Evolutionary conservation across 1,140 invertebrate species (phyloP), one percentile per base, ranked within the genome.

Genomic region (Oncopeltus fasciatus): DNA sequence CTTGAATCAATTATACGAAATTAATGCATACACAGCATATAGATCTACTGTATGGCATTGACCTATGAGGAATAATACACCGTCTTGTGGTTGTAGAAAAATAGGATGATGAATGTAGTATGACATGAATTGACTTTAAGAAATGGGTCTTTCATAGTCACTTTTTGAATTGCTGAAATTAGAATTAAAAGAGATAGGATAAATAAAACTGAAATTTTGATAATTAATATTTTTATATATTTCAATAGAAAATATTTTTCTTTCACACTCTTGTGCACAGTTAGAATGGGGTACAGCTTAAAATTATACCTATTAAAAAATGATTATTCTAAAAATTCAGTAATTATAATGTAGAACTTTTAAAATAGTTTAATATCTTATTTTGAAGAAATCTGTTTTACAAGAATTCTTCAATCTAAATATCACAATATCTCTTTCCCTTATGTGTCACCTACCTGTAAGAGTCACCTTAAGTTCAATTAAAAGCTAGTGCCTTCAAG

Each of bases 151-250:
- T n/a, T n/a, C n/a, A n/a, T n/a, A n/a, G n/a, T n/a, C n/a, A n/a
- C n/a, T n/a, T n/a, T n/a, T n/a, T n/a, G n/a, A n/a, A n/a, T n/a
- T n/a, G n/a, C n/a, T n/a, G n/a, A n/a, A n/a, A n/a, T n/a, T n/a
- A n/a, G n/a, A n/a, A n/a, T n/a, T n/a, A n/a, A n/a, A n/a, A n/a
- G n/a, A n/a, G n/a, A n/a, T n/a, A n/a, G n/a, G n/a, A n/a, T n/a
- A n/a, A n/a, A n/a, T n/a, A n/a, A n/a, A n/a, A n/a, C n/a, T n/a
- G n/a, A n/a, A n/a, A n/a, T n/a, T n/a, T n/a, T n/a, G 9, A 1
- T 53, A 53, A 27, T 53, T 53, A 53, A 24, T 53, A 38, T 53
- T 24, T 53, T 53, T 24, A 53, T 53, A 24, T 53, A 53, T 53
- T 24, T 53, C 18, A 18, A 53, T 53, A 53, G 9, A 53, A 53